Percentiles rank a stretch among this genome's conserved stretches.
These are phyloP conservation scores for Rhea pennata DNA, from an alignment of 2,113 vertebrate genomes.

Conservation along the genomic window DNA sequence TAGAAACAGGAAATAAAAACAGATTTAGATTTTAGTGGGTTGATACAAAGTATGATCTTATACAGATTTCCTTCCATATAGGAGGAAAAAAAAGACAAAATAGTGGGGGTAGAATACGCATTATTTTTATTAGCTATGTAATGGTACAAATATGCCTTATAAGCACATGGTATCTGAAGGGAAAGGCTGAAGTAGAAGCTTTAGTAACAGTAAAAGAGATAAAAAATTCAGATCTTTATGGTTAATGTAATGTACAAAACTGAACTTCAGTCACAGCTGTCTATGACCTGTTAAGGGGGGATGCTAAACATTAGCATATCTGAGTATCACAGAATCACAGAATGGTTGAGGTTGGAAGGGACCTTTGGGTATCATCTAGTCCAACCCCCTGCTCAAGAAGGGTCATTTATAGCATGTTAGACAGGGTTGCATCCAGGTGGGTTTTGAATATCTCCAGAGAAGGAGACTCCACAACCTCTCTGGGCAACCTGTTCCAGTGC, in stretches of 20 bases:
- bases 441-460: too few relatives aligned
- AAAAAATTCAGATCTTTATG: conserved; percentile 1
- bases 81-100: background rate
- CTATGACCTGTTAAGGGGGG: background rate
- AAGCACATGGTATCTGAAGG: rapidly evolving
- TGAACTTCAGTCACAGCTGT: background rate
- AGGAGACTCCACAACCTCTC: too few relatives aligned
- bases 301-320: background rate
- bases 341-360: too few relatives aligned
- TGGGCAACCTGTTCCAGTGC: too few relatives aligned
- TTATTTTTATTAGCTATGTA: background rate
- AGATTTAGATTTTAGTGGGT: background rate
- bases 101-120: background rate
- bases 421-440: too few relatives aligned
- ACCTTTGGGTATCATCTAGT: too few relatives aligned
- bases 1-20: background rate
- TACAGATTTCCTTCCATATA: background rate
- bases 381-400: too few relatives aligned
- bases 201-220: background rate
- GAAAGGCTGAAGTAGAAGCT: background rate
- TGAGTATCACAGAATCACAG: background rate
- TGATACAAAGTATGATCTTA: background rate
- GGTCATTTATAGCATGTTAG: too few relatives aligned
- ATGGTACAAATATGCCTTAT: background rate
- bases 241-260: background rate